phyloP scores from a whole-genome alignment of 2,113 vertebrate species.

The Oncorhynchus kisutch region DNA sequence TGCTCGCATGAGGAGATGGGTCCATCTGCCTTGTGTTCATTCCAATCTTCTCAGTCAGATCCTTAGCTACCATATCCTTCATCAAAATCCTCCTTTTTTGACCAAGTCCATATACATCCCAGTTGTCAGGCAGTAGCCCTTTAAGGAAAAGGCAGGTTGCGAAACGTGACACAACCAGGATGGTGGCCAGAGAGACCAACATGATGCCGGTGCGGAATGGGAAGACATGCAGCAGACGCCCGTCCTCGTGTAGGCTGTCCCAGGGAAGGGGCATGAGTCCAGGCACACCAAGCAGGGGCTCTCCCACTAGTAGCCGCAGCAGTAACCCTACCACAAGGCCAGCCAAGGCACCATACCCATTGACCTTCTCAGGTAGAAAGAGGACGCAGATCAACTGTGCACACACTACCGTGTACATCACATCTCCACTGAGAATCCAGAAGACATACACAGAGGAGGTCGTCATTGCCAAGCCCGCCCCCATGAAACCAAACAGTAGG shows the following conservation, averaged over 20 bases:
- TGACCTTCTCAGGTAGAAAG: constrained; percentile 56
- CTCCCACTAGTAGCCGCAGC: constrained; percentile 36
- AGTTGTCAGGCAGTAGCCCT: constrained; percentile 6
- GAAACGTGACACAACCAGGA: constrained; percentile 11
- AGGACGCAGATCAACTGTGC: constrained; percentile 71
- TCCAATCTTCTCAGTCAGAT: neutral
- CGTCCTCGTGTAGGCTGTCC: constrained; percentile 28
- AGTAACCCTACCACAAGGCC: constrained; percentile 45
- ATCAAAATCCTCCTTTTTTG: neutral
- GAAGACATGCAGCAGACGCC: constrained; percentile 19
- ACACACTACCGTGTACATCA: constrained; percentile 69
- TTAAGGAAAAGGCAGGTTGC: neutral
- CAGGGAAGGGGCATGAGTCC: constrained; percentile 39
- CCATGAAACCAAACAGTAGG: constrained; percentile 59
- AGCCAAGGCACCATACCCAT: constrained; percentile 61
- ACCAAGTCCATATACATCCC: constrained; percentile 7
- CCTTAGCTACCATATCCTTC: neutral
- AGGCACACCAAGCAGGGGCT: constrained; percentile 30
- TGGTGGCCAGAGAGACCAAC: constrained; percentile 17
- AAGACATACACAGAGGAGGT: constrained; percentile 57
- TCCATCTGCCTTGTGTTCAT: too few relatives aligned
- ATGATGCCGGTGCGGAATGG: constrained; percentile 44
- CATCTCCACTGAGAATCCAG: constrained; percentile 72
- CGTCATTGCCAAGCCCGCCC: constrained; percentile 64
- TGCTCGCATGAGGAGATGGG: neutral